Evolutionary conservation across 1,140 invertebrate species (phyloP).

Genomic region (Papilio dardanus): DNA sequence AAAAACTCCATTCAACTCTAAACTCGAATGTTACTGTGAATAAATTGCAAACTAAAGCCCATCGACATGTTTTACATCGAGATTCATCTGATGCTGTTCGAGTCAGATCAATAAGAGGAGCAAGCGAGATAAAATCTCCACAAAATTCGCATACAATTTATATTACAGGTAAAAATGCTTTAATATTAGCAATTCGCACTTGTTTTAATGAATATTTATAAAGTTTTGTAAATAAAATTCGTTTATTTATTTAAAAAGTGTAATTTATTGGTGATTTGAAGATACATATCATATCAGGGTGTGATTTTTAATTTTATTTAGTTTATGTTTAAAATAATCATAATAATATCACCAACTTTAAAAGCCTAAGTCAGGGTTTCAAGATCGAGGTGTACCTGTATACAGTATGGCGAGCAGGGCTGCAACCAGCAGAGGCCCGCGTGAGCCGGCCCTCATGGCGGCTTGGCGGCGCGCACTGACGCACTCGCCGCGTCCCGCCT

Average conservation of each 20-base stretch:
- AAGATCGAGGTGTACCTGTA: slow-evolving; percentile 60
- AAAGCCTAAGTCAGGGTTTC: background rate
- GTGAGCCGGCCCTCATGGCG: slow-evolving; percentile 72
- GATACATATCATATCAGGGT: too few relatives aligned
- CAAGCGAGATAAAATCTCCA: slow-evolving; percentile 27
- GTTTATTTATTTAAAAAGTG: too few relatives aligned
- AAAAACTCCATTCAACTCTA: background rate
- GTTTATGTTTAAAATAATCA: background rate
- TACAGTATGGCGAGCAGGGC: slow-evolving; percentile 67
- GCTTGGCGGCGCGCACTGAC: slow-evolving; percentile 69
- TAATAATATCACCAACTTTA: background rate
- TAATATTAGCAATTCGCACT: background rate
- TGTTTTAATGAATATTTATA: background rate
- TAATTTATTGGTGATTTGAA: too few relatives aligned
- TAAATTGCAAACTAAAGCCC: slow-evolving; percentile 33
- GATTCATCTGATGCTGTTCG: slow-evolving; percentile 37
- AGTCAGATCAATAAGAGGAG: slow-evolving; percentile 43
- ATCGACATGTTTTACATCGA: slow-evolving; percentile 11
- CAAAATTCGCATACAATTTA: background rate
- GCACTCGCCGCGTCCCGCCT: slow-evolving; percentile 40
- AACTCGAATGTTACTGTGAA: background rate
- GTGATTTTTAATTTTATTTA: background rate
- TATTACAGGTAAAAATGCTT: background rate
- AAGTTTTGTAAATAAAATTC: background rate
- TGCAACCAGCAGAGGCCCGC: slow-evolving; percentile 59